Base-by-base conservation (phyloP, 2,888 invertebrate genomes). In the Pseudococcus longispinus region DNA sequence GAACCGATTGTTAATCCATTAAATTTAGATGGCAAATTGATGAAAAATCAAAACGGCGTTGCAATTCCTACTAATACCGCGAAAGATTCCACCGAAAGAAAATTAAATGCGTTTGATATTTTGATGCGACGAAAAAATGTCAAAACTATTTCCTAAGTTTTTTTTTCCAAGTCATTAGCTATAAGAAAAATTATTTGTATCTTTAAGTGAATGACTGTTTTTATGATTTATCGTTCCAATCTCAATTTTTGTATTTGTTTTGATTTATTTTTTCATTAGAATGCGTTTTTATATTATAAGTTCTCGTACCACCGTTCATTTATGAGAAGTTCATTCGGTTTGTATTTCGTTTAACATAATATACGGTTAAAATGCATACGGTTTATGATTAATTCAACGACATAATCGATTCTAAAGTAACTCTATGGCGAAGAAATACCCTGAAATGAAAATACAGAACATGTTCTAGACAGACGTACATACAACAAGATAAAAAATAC, bases 71-170 rank as follows among this genome's bases (percentile, higher is more conserved):
- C 15, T 6, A 29, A 70, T 1, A 0, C 29, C 5, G 15, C 15
- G 1, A 29, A 70, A 18, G 15, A 4, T 29, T 37, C 23, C 9
- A n/a, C 18, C 26, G 13, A n/a, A n/a, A 74, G 60, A 18, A 84
- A 32, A 65, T 29, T 85, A 23, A 85, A 85, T 32, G 85, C 85
- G 0, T 85, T 85, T 74, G 85, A 85, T 74, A 85, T 85, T 85
- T 74, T 85, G 20, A 85, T 85, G 85, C 32, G 70, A n/a, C 37
- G 23, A 85, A 65, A 26, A 9, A 20, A 46, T 13, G 3, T 26
- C n/a, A 60, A 23, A 85, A 74, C 26, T 32, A 20, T 84, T 29
- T 84, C 60, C 0, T 84, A 83, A 51, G 4, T 83, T 26, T 83
- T 42, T 32, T 82, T n/a, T 46, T 26, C 9, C 51, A n/a, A 55